These are phyloP conservation scores for Rhamnusium bicolor DNA, from an alignment of 2,888 invertebrate species.

Conservation along the genomic window DNA sequence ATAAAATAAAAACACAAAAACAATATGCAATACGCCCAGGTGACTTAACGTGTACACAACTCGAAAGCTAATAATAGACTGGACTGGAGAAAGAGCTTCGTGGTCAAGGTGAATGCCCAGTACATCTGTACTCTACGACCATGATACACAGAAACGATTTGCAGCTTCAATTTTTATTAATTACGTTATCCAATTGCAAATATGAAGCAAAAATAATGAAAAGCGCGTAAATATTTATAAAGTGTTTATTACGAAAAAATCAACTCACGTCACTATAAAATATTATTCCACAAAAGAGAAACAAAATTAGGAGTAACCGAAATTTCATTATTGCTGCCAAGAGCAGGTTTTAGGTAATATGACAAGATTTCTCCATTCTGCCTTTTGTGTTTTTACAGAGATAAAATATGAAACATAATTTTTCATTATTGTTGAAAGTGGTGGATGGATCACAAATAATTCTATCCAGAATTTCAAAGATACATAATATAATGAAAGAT, in stretches of 20 bases:
- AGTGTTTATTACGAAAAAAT: background rate
- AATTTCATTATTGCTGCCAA: conserved; percentile 10
- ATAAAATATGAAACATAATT: background rate
- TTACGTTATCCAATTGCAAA: too few species aligned
- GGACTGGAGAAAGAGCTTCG: too few species aligned
- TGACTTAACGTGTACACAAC: too few species aligned
- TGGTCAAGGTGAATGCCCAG: too few species aligned
- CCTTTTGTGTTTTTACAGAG: background rate
- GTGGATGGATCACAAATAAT: background rate
- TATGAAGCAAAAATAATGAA: background rate
- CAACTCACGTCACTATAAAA: background rate
- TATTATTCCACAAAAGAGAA: background rate
- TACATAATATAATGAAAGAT: background rate
- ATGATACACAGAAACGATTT: too few species aligned
- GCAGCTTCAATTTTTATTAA: too few species aligned
- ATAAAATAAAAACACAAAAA: too few species aligned
- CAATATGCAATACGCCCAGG: too few species aligned
- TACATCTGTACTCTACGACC: too few species aligned
- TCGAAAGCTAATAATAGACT: too few species aligned
- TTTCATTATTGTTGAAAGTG: conserved; percentile 1
- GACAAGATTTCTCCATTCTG: conserved; percentile 2
- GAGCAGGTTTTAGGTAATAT: background rate
- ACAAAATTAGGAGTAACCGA: conserved; percentile 9
- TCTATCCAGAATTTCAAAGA: background rate
- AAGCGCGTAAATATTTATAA: background rate